These are phyloP conservation scores for Isaurus tuberculatus DNA, from an alignment of 92 coral and sea anemone species.

Conservation along the genomic window DNA sequence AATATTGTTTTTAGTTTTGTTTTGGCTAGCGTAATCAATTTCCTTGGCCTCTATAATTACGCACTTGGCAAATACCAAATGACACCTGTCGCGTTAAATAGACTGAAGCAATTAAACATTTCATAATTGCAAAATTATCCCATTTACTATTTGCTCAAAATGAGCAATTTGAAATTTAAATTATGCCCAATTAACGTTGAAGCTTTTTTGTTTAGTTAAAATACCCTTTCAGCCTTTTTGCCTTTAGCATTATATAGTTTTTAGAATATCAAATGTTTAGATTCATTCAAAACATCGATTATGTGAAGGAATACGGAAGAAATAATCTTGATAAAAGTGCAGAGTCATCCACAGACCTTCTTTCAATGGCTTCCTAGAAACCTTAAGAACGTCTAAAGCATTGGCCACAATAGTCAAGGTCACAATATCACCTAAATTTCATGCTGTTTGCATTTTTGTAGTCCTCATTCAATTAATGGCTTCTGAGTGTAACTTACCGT, in stretches of 20 bases:
- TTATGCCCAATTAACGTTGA: background rate
- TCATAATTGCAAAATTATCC: background rate
- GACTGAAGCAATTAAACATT: background rate
- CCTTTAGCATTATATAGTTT: no score
- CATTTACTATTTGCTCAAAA: background rate
- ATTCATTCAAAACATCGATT: background rate
- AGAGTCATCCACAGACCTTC: background rate
- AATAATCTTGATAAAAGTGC: background rate
- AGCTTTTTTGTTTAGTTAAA: background rate
- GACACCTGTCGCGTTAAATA: background rate
- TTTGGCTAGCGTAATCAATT: no score
- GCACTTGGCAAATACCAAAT: background rate
- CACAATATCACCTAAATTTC: background rate
- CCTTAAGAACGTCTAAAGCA: background rate
- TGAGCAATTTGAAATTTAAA: background rate
- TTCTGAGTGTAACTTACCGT: constrained; percentile 64
- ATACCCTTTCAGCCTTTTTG: background rate
- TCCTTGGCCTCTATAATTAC: no score
- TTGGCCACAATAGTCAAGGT: background rate
- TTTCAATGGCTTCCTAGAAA: background rate
- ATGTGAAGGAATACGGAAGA: background rate
- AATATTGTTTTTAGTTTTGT: no score
- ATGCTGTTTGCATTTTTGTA: background rate
- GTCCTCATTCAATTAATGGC: background rate
- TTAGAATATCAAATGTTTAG: background rate